Evolutionary conservation across 2,797 vertebrate genomes (phyloP).

Genomic region (Chaetodon trifasciatus): DNA sequence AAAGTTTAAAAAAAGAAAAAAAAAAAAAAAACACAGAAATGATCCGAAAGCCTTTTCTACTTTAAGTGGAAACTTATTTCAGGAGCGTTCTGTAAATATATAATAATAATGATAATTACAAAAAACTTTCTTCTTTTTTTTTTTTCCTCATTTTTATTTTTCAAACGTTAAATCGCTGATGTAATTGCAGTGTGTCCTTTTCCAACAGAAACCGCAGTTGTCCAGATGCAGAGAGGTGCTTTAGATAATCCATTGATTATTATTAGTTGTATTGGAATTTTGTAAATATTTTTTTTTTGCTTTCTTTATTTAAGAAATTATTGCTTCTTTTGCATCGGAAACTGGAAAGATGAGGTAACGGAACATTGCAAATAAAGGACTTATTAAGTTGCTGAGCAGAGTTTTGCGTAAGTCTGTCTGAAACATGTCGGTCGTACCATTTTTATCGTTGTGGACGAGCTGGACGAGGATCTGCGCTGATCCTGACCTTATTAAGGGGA

Average conservation of each 20-base stretch:
- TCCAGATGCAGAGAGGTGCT: constrained; percentile 90
- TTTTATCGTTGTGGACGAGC: background rate
- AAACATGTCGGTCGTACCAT: background rate
- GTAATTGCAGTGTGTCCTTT: constrained; percentile 87
- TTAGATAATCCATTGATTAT: constrained; percentile 93
- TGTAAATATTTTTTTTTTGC: constrained; percentile 94
- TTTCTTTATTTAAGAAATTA: constrained; percentile 94
- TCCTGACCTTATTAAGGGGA: background rate
- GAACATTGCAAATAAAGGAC: constrained; percentile 90
- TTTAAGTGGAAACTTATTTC: constrained; percentile 87
- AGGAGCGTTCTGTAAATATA: constrained; percentile 89
- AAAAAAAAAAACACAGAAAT: constrained; percentile 75
- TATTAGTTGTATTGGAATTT: constrained; percentile 91
- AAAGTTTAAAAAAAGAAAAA: constrained; percentile 45
- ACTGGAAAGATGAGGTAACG: constrained; percentile 90
- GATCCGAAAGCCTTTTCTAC: constrained; percentile 88
- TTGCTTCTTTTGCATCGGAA: constrained; percentile 94
- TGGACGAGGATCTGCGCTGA: background rate
- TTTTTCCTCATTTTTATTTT: constrained; percentile 81
- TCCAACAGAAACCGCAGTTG: constrained; percentile 82
- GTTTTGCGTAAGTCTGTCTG: constrained; percentile 48
- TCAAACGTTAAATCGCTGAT: constrained; percentile 83
- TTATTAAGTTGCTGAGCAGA: constrained; percentile 83
- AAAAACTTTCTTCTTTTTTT: constrained; percentile 55
- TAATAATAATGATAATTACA: constrained; percentile 62